phyloP scores from a whole-genome alignment of 2,888 invertebrate genomes.

The Papilio demoleus region DNA sequence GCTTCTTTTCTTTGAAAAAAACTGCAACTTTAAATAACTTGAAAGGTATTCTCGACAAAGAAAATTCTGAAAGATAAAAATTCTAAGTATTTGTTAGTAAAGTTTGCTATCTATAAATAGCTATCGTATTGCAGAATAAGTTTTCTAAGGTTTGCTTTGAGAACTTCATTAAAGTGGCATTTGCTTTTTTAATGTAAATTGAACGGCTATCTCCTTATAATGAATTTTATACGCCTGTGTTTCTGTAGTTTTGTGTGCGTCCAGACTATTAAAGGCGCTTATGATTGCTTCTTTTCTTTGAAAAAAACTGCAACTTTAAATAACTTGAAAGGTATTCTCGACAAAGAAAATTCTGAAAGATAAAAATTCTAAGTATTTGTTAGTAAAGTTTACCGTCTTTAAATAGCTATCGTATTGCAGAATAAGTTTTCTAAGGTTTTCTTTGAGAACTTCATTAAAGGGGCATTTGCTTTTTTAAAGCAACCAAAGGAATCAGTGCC shows the following conservation, averaged over 20 bases:
- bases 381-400: conserved; percentile 31
- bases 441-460: conserved; percentile 3
- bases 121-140: conserved; percentile 22
- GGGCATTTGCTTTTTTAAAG: conserved; percentile 10
- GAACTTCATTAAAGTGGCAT: conserved; percentile 11
- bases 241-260: conserved; percentile 42
- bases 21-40: conserved; percentile 43
- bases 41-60: conserved; percentile 44
- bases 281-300: conserved; percentile 39
- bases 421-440: conserved; percentile 32
- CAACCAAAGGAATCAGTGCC: background rate
- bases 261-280: conserved; percentile 40
- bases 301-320: conserved; percentile 41
- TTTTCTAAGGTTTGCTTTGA: conserved; percentile 28
- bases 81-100: conserved; percentile 42
- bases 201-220: conserved; percentile 46
- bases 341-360: conserved; percentile 43
- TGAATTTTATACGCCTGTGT: conserved; percentile 42
- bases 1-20: conserved; percentile 39
- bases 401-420: conserved; percentile 27
- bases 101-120: conserved; percentile 32
- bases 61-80: conserved; percentile 42
- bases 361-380: conserved; percentile 42
- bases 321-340: conserved; percentile 45
- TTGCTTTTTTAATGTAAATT: conserved; percentile 65